A percentile compares a stretch with the other conserved stretches of the same genome.
Evolutionary conservation across 2,113 vertebrate species (phyloP).

Genomic region (Apodemus speciosus): DNA sequence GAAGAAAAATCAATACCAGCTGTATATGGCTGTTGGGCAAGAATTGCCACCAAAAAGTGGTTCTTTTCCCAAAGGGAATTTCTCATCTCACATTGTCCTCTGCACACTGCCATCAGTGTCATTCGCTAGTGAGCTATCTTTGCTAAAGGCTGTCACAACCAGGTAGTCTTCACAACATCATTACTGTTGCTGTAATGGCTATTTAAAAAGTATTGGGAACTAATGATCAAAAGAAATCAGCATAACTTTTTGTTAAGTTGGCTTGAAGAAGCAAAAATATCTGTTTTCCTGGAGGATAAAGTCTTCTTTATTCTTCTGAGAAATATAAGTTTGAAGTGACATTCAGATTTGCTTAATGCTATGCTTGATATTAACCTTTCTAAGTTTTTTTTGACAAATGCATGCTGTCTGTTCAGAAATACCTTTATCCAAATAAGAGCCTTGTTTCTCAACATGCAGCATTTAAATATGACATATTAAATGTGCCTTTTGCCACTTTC

Average conservation of each 20-base stretch:
- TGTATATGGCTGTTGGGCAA: slow-evolving; percentile 37
- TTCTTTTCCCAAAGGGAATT: slow-evolving; percentile 42
- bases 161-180: background rate
- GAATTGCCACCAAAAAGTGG: slow-evolving; percentile 39
- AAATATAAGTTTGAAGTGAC: slow-evolving; percentile 47
- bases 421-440: background rate
- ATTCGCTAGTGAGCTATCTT: background rate
- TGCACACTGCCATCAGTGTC: background rate
- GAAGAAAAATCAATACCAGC: slow-evolving; percentile 45
- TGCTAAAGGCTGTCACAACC: background rate
- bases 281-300: background rate
- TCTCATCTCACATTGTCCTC: slow-evolving; percentile 5
- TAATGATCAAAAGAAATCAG: background rate
- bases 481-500: background rate
- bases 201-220: background rate
- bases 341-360: slow-evolving; percentile 55
- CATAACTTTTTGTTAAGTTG: slow-evolving; percentile 28
- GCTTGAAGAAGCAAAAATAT: slow-evolving; percentile 53
- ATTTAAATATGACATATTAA: slow-evolving; percentile 25
- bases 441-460: background rate
- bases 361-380: background rate
- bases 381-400: slow-evolving; percentile 26
- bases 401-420: slow-evolving; percentile 37
- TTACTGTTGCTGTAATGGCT: background rate
- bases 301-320: background rate